A percentile compares a stretch with the other conserved stretches of the same genome.
phyloP scores from a whole-genome alignment of 1,140 invertebrate genomes.

The Drepana arcuata region DNA sequence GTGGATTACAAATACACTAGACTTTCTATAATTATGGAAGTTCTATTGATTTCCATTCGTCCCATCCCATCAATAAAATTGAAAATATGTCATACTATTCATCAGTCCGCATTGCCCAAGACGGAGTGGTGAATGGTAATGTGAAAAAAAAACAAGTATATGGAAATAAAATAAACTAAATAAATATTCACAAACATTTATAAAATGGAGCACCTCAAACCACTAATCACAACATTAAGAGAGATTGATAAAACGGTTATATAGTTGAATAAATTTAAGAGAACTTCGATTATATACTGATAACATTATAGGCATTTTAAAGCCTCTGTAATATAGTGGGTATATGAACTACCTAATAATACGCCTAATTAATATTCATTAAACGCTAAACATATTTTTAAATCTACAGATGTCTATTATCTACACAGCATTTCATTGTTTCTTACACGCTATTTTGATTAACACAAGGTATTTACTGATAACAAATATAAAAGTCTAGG shows the following conservation, averaged over 20 bases:
- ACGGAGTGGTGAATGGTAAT: conserved; percentile 48
- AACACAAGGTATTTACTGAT: no score
- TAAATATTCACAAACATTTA: conserved; percentile 5
- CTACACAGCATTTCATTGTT: conserved; percentile 71
- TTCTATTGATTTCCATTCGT: conserved; percentile 10
- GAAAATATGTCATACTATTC: conserved; percentile 38
- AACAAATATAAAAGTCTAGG: no score
- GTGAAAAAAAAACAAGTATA: conserved; percentile 8
- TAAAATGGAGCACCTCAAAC: conserved; percentile 42
- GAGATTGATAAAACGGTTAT: no score
- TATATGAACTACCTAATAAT: conserved; percentile 51
- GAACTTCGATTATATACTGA: no score
- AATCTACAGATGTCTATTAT: conserved; percentile 68
- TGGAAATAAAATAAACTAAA: conserved; percentile 9
- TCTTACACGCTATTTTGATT: conserved; percentile 7
- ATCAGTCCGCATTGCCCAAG: conserved; percentile 68
- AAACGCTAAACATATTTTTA: conserved; percentile 13
- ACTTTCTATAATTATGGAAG: conserved; percentile 12
- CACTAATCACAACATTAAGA: conserved; percentile 44
- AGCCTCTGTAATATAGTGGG: no score
- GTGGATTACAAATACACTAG: no score
- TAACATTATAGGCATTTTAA: no score
- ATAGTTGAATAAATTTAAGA: no score
- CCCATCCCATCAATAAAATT: no score
- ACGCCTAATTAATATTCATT: conserved; percentile 17